Evolutionary conservation across 2,888 invertebrate genomes (phyloP), one percentile per base, ranked within the genome.

Genomic region (Asteroscopus sphinx): DNA sequence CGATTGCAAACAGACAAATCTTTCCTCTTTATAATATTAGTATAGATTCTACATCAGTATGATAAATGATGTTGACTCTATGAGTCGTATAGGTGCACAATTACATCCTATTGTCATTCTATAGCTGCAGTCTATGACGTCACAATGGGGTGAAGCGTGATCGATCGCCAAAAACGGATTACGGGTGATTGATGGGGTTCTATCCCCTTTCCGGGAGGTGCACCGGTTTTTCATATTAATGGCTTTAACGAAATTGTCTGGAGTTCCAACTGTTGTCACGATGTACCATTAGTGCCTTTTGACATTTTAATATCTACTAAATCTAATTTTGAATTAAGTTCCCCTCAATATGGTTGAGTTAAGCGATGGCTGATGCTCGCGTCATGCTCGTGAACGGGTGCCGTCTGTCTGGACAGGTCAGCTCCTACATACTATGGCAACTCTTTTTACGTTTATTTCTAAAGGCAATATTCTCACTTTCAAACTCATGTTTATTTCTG

Each of bases 101-200:
- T 52, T 35, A 54, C 15, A 39, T 35, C 35, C 21, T 9, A 56
- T 75, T 59, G 58, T 64, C 13, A 58, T 45, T 54, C 39, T 41
- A 30, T 42, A 40, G 36, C 32, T 51, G 56, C 65, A 46, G 51
- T 15, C 12, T 5, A 8, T 49, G 48, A 39, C 33, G 25, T 42
- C 30, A 65, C 58, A 65, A 54, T 69, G 46, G 68, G 73, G 76
- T 15, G 55, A 60, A 49, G 39, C 61, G 66, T 79, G 82, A 83
- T 82, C 80, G 80, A 84, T 82, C 73, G 68, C 75, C 61, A 67
- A 73, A 78, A 80, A 69, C 59, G 75, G 75, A 82, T 80, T 82
- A 79, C 58, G 15, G 49, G 59, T 83, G 85, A 83, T 83, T 77
- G 82, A 84, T 82, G 77, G 79, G 75, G 76, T 69, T 59, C 69